phyloP scores from a whole-genome alignment of 1,140 invertebrate species.

The Cotesia vestalis region DNA sequence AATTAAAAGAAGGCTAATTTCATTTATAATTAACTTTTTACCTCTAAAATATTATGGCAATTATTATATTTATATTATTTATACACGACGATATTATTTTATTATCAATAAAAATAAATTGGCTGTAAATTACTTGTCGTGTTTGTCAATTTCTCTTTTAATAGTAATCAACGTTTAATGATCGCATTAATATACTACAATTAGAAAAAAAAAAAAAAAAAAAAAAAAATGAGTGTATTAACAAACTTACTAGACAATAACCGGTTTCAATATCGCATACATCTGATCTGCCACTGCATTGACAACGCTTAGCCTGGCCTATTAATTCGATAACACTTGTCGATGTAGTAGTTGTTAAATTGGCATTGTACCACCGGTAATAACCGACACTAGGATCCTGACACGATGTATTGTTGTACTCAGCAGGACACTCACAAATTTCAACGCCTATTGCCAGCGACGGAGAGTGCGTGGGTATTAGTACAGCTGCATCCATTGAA shows the following conservation, averaged over 20 bases:
- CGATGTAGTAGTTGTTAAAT: constrained; percentile 68
- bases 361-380: constrained; percentile 75
- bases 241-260: constrained; percentile 76
- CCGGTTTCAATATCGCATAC: constrained; percentile 87
- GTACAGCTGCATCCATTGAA: constrained; percentile 83
- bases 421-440: constrained; percentile 82
- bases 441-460: constrained; percentile 86
- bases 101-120: no score
- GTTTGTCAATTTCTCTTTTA: no score
- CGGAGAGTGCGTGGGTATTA: constrained; percentile 69
- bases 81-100: no score
- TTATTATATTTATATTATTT: no score
- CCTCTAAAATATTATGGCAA: no score
- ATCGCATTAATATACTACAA: constrained; percentile 14
- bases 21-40: no score
- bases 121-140: no score
- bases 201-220: constrained; percentile 9
- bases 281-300: constrained; percentile 83
- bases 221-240: constrained; percentile 2
- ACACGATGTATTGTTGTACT: constrained; percentile 84
- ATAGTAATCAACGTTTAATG: no score
- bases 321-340: constrained; percentile 74
- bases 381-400: constrained; percentile 89
- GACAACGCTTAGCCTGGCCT: constrained; percentile 81
- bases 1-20: no score